Conservation (phyloP, 2,113 vertebrate genomes). For the Centrocercus urophasianus region DNA sequence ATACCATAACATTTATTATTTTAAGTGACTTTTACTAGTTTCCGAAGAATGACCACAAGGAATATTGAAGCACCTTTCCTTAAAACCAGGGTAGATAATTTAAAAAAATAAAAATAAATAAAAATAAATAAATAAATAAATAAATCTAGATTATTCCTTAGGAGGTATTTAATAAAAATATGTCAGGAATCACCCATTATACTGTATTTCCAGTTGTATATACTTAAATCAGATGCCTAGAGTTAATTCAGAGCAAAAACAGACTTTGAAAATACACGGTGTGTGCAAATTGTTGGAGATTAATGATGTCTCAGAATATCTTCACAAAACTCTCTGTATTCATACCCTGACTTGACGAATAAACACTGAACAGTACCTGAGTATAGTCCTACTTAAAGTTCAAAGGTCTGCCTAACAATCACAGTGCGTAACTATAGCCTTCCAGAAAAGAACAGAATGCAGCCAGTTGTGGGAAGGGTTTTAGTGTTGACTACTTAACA, state of each 20-base stretch:
- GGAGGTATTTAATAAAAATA: neutral
- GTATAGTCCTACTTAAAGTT: neutral
- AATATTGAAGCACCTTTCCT: neutral
- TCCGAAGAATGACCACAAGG: neutral
- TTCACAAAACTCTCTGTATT: neutral
- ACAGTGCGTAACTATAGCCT: accelerated
- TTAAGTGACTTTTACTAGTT: neutral
- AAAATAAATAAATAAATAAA: neutral
- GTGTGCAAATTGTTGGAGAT: neutral
- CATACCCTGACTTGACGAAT: neutral
- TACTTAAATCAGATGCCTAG: neutral
- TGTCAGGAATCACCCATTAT: neutral
- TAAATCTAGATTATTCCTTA: neutral
- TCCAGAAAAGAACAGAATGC: neutral
- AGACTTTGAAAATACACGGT: neutral
- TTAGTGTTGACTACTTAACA: neutral
- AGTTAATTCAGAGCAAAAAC: neutral
- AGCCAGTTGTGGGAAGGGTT: neutral
- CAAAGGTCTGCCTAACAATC: neutral
- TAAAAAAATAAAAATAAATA: no score
- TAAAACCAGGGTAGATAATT: neutral
- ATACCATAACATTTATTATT: neutral
- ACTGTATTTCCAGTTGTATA: neutral
- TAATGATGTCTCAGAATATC: neutral
- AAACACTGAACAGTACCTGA: neutral